Evolutionary conservation across 2,113 vertebrate species (phyloP), one percentile per base, ranked within the genome.

Genomic region (Vicugna pacos): DNA sequence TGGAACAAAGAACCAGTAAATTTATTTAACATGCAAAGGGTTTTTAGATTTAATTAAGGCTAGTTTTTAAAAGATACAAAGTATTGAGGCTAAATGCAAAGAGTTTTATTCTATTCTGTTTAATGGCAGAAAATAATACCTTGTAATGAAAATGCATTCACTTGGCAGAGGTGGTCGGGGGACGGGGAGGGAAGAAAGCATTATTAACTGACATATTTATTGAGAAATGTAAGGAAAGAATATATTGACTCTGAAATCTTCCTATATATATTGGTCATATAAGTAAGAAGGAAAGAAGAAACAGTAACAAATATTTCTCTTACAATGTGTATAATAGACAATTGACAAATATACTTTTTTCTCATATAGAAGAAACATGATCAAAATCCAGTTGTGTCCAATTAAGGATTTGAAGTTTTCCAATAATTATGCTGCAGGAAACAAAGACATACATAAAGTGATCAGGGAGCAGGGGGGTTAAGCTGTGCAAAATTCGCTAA

Each of bases 401-500:
- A 98, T 98, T 98, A 98, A 97, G 83, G 86, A 92, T 97, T 79
- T 91, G 91, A 94, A 98, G 94, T 92, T 98, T 98, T 97, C 95
- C 94, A 95, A 88, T 98, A 98, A 98, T 98, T 98, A 97, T 97
- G 67, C 95, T 98, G 92, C 98, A 97, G 89, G 76, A 92, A 98
- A 92, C 90, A 95, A 73, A 10, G 10, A 93, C 91, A 97, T 96
- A 98, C 85, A 92, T 67, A 89, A 93, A 97, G 84, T 10, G 24
- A 92, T 97, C 67, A 97, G 96, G 96, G 97, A 98, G 52, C 58
- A 84, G 32, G 93, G 97, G 97, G 97, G 98, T 97, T 98, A 97
- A 97, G n/a, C 95, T 97, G 50, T 97, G 98, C 97, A 98, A 98
- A 98, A 99, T 98, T 98, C 96, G 87, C 97, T 98, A 98, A 98